Percentiles rank a stretch among this genome's conserved stretches.
phyloP scores from a whole-genome alignment of 2,888 invertebrate species.

The Dromius quadrimaculatus region DNA sequence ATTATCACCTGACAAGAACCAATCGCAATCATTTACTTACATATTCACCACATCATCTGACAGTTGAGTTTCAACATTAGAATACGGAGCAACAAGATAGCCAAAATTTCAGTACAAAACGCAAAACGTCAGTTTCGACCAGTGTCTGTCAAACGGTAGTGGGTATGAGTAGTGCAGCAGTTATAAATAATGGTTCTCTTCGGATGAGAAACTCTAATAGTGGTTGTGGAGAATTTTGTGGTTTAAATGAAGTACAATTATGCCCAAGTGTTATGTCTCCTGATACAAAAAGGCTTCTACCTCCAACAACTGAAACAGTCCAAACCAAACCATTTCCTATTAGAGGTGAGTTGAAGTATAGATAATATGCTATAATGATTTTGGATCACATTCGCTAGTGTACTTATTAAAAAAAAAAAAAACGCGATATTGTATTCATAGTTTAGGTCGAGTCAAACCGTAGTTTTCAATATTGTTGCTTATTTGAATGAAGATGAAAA shows the following conservation, averaged over 20 bases:
- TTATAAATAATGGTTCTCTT: slow-evolving; percentile 63
- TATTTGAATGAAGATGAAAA: no score
- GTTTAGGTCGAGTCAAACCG: no score
- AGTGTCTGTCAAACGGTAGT: slow-evolving; percentile 40
- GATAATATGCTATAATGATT: neutral
- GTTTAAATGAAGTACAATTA: slow-evolving; percentile 63
- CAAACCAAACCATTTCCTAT: slow-evolving; percentile 92
- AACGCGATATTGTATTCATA: no score
- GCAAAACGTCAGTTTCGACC: slow-evolving; percentile 36
- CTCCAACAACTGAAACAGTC: slow-evolving; percentile 86
- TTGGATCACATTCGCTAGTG: no score
- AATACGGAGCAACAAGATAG: neutral
- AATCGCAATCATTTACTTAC: slow-evolving; percentile 29
- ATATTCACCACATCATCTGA: slow-evolving; percentile 10
- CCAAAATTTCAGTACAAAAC: slow-evolving; percentile 10
- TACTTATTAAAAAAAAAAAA: no score
- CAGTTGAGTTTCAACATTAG: slow-evolving; percentile 37
- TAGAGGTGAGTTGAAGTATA: slow-evolving; percentile 72
- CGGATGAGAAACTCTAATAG: slow-evolving; percentile 62
- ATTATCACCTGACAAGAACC: slow-evolving; percentile 48
- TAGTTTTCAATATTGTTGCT: no score
- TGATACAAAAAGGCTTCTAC: slow-evolving; percentile 75
- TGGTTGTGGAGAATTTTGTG: slow-evolving; percentile 52
- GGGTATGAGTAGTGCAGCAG: slow-evolving; percentile 62
- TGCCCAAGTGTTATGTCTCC: slow-evolving; percentile 81